Evolutionary conservation across 2,113 vertebrate species (phyloP), one percentile per base, ranked within the genome.

Genomic region (Eulacestoma nigropectus): DNA sequence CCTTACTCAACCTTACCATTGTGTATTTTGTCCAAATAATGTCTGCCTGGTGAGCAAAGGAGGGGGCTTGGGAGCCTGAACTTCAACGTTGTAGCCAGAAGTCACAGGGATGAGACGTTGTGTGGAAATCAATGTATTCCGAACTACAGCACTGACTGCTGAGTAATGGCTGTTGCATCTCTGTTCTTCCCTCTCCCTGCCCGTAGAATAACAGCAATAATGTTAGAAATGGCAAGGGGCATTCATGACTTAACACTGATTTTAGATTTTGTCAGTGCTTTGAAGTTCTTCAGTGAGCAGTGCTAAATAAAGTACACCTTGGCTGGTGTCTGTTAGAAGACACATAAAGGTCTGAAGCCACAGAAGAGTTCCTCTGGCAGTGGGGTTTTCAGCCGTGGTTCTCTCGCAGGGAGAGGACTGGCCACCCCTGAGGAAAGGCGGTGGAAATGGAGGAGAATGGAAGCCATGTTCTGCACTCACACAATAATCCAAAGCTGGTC

Each of bases 311-410:
- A 76, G 13, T 16, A 27, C 26, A 37, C 33, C n/a, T 84, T 55
- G 42, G 19, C 30, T 0, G 0, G 14, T 62, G 49, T 73, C n/a
- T 73, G 6, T 27, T 20, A n/a, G 47, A 65, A 35, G 56, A 30
- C 16, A 20, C 16, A 39, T 3, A 21, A 81, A 74, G 37, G 6
- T 74, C 50, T 67, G 52, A 74, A 92, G 60, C 8, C 52, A 32
- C 5, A 32, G 56, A 17, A 81, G 60, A 87, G 14, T 13, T 74
- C 32, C 29, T 21, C 47, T 86, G 55, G 35, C 55, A 79, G 25
- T 18, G 46, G 18, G 26, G 7, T 63, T 78, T 90, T 44, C 89
- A 91, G 73, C 30, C 76, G 5, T 1, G 7, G 18, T 5, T 78
- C 22, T 70, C 16, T 68, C 4, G 14, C 7, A 37, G 53, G 69